These are phyloP conservation scores for Rutilus rutilus DNA, from an alignment of 2,113 vertebrate species.

Conservation along the genomic window DNA sequence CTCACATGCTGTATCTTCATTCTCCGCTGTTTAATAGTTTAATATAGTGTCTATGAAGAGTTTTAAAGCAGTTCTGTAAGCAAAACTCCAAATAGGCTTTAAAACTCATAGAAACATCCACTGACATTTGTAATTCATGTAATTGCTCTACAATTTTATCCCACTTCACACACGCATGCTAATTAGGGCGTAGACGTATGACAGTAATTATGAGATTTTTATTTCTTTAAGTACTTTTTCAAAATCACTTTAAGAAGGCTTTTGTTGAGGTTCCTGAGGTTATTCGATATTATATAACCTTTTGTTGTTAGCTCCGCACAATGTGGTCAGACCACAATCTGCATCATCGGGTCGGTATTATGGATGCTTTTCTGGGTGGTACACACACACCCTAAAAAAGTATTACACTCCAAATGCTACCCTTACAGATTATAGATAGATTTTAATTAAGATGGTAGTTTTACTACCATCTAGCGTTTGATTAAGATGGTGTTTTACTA, in stretches of 20 bases:
- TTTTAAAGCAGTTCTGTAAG: not conserved
- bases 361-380: slow-evolving; percentile 5
- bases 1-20: not conserved
- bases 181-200: not conserved
- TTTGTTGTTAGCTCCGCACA: not conserved
- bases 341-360: not conserved
- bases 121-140: slow-evolving; percentile 4
- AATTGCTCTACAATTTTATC: slow-evolving; percentile 1
- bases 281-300: not conserved
- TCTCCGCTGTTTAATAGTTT: not conserved
- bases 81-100: not conserved
- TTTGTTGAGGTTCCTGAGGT: not conserved
- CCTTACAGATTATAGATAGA: not conserved
- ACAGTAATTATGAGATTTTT: not conserved
- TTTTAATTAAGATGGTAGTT: not conserved
- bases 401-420: not conserved
- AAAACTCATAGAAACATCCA: not conserved
- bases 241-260: not conserved
- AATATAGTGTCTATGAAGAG: not conserved
- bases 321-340: not conserved
- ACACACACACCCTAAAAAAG: not conserved
- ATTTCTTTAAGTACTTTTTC: not conserved
- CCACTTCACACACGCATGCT: slow-evolving; percentile 8
- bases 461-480: too few species aligned
- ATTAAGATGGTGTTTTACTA: not conserved